Conservation (phyloP, 2,797 vertebrate species). For the Crossoptilon crossoptilon region DNA sequence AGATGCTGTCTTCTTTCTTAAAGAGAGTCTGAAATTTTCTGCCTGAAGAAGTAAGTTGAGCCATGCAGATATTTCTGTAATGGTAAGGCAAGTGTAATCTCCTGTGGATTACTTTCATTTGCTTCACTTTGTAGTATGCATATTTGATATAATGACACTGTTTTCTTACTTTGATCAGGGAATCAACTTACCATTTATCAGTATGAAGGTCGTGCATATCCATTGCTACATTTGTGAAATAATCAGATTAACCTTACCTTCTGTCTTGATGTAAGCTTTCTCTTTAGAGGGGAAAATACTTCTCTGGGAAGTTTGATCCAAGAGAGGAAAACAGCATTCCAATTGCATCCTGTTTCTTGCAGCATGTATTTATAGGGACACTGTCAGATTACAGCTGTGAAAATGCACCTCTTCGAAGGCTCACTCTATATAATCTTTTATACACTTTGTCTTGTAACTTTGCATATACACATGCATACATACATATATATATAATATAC, state of each 20-base stretch:
- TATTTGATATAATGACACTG: neutral
- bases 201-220: neutral
- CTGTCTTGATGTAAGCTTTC: neutral
- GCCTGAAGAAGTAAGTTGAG: neutral
- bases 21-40: neutral
- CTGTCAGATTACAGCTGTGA: neutral
- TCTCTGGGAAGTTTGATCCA: neutral
- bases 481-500: no score
- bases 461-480: fast-evolving
- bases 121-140: neutral
- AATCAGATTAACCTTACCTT: neutral
- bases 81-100: neutral
- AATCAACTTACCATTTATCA: neutral
- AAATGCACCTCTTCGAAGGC: neutral
- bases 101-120: neutral
- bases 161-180: neutral
- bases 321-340: neutral
- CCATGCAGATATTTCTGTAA: neutral
- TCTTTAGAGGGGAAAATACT: neutral
- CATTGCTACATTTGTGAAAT: neutral
- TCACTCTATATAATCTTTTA: neutral
- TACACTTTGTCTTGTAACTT: neutral
- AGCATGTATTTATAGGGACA: neutral
- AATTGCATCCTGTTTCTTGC: neutral
- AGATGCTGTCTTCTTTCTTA: neutral